Evolutionary conservation across 2,113 vertebrate species (phyloP).

Genomic region (Rousettus leschenaultii): DNA sequence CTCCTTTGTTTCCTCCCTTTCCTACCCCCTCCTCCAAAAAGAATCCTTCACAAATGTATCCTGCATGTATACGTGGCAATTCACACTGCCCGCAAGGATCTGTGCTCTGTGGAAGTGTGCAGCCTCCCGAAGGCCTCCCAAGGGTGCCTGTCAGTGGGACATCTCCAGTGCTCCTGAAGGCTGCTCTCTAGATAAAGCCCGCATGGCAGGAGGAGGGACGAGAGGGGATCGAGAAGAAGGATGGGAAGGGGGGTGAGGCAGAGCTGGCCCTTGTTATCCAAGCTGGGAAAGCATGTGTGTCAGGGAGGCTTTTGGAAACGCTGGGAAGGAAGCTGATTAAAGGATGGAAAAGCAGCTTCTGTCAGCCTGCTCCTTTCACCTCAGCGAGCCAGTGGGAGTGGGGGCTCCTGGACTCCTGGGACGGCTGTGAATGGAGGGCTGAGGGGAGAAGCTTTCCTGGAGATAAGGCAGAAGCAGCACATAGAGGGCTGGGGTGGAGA

Average conservation of each 20-base stretch:
- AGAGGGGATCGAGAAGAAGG: not conserved
- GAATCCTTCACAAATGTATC: not conserved
- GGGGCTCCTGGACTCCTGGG: not conserved
- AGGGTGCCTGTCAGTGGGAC: not conserved
- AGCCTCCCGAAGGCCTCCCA: not conserved
- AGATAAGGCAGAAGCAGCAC: not conserved
- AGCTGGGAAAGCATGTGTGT: not conserved
- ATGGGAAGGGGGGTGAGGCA: conserved; percentile 50
- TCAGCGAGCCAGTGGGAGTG: not conserved
- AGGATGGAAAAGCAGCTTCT: not conserved
- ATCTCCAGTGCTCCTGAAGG: not conserved
- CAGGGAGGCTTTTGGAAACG: not conserved
- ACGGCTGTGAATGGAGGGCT: not conserved
- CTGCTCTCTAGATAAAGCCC: not conserved
- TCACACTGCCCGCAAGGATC: not conserved
- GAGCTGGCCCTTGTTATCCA: not conserved
- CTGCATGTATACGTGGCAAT: fast-evolving
- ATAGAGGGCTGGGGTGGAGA: not conserved
- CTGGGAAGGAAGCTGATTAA: not conserved
- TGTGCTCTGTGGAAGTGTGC: fast-evolving
- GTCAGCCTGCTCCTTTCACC: not conserved
- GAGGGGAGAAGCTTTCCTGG: not conserved
- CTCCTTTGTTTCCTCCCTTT: conserved; percentile 25
- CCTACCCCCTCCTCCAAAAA: not conserved
- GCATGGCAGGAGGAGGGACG: not conserved